Evolutionary conservation across 2,888 invertebrate genomes (phyloP).

Genomic region (Agonopterix alstromeriana): DNA sequence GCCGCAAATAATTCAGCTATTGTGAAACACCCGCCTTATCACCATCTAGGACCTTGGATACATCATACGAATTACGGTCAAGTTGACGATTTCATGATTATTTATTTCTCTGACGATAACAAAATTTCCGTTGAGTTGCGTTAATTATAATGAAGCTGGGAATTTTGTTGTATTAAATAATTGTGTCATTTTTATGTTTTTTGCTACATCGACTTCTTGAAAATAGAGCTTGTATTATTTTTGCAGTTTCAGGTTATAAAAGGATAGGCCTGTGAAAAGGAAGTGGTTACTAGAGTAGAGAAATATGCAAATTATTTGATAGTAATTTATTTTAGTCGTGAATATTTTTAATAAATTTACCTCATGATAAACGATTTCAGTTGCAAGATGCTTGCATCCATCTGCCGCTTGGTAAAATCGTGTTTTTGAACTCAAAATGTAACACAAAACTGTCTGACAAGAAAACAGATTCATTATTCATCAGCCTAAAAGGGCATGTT

Average conservation of each 20-base stretch:
- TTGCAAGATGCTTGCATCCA: constrained; percentile 4
- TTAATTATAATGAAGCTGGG: background rate
- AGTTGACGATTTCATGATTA: constrained; percentile 72
- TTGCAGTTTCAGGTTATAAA: too few species aligned
- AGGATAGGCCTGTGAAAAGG: too few species aligned
- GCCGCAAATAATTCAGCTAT: constrained; percentile 77
- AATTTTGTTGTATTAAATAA: background rate
- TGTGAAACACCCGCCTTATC: constrained; percentile 70
- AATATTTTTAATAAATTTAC: too few species aligned
- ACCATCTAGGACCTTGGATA: constrained; percentile 58
- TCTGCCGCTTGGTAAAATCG: constrained; percentile 26
- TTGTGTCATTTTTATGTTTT: background rate
- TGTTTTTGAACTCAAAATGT: constrained; percentile 49
- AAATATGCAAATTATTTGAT: too few species aligned
- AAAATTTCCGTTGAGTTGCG: constrained; percentile 36
- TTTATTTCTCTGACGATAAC: constrained; percentile 51
- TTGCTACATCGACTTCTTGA: too few species aligned
- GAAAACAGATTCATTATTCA: constrained; percentile 70
- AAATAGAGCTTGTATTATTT: too few species aligned
- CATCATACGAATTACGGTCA: constrained; percentile 75
- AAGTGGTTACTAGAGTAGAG: too few species aligned
- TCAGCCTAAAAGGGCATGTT: constrained; percentile 50
- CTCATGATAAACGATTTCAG: too few species aligned
- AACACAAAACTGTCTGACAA: constrained; percentile 45
- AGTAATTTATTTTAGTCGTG: background rate